Conservation (phyloP, 2,113 vertebrate species). For the Loxodonta africana region DNA sequence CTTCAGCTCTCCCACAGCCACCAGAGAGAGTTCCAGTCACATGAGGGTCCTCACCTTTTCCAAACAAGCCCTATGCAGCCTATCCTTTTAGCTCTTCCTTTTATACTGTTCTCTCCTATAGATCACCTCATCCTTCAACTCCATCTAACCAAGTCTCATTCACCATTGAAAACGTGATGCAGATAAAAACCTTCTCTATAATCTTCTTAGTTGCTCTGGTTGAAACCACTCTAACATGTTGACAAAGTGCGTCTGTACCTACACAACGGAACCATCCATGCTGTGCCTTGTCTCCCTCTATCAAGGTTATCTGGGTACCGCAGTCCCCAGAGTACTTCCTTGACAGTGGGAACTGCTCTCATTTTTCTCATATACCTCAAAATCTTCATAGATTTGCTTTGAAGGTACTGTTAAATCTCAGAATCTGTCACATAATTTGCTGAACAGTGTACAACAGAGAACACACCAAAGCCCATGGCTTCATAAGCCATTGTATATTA, state of each 20-base stretch:
- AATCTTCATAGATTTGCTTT: background rate
- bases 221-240: fast-evolving
- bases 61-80: too few species aligned
- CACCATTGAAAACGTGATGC: fast-evolving
- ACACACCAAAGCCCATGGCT: fast-evolving
- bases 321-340: background rate
- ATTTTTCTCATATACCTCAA: background rate
- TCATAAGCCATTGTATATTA: background rate
- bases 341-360: background rate
- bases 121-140: too few species aligned
- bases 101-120: fast-evolving
- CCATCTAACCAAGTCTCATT: background rate
- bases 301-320: fast-evolving
- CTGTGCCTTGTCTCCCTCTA: background rate
- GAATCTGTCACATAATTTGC: background rate
- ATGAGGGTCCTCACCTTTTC: fast-evolving
- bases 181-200: fast-evolving
- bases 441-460: background rate
- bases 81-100: background rate
- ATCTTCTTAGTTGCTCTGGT: fast-evolving
- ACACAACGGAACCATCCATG: fast-evolving
- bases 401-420: background rate
- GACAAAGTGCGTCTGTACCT: fast-evolving
- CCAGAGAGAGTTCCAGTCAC: background rate
- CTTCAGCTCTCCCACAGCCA: background rate